Percentiles rank a stretch among this genome's conserved stretches.
These are phyloP conservation scores for Marmota flaviventris DNA, from an alignment of 2,113 vertebrate species.

Conservation along the genomic window DNA sequence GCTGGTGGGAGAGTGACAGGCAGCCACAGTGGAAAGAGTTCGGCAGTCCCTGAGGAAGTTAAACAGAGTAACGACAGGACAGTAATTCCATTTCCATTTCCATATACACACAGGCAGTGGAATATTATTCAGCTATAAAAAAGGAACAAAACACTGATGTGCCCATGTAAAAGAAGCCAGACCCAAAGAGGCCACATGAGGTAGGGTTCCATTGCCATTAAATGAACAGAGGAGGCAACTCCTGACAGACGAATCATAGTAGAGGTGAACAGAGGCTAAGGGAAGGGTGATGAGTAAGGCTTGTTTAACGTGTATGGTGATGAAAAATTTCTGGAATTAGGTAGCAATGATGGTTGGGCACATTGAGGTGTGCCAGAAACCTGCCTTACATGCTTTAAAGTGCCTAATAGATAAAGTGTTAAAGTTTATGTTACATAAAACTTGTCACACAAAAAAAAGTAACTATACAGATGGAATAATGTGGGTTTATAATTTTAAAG, in stretches of 20 bases:
- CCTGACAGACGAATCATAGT: not conserved
- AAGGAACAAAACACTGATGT: not conserved
- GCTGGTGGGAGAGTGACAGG: rapidly evolving
- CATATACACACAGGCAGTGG: no score
- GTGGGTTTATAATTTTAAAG: not conserved
- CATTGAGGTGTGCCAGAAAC: not conserved
- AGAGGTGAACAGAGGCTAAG: rapidly evolving
- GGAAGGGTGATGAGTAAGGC: not conserved
- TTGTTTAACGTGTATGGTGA: no score
- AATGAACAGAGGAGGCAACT: rapidly evolving
- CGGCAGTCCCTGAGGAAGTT: not conserved
- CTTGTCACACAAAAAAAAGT: not conserved
- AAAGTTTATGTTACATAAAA: not conserved
- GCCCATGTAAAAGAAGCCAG: not conserved
- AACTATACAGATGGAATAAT: not conserved
- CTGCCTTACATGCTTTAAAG: not conserved
- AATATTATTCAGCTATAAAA: not conserved
- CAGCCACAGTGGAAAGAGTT: no score
- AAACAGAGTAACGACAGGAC: not conserved
- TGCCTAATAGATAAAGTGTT: not conserved
- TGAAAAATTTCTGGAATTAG: not conserved
- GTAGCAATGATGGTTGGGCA: no score
- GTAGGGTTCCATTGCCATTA: rapidly evolving
- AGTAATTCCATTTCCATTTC: not conserved
- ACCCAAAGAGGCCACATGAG: not conserved